Conservation (phyloP, 2,797 vertebrate genomes). For the Lutjanus campechanus region DNA sequence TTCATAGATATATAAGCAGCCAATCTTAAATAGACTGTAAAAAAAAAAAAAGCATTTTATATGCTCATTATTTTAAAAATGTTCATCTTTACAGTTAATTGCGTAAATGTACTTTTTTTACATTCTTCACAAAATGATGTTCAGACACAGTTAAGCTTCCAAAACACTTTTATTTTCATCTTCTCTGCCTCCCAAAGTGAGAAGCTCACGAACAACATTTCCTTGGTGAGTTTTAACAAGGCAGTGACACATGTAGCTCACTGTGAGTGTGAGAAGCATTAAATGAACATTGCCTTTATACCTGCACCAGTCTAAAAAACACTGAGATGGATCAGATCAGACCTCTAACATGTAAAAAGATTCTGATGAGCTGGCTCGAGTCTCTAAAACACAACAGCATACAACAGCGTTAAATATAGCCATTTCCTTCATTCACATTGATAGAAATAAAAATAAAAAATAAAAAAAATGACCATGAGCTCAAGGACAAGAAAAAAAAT, state of each 20-base stretch:
- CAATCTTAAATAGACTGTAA: too few species aligned
- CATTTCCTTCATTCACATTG: conserved; percentile 74
- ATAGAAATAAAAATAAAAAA: conserved; percentile 66
- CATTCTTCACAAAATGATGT: conserved; percentile 29
- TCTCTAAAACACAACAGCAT: conserved; percentile 77
- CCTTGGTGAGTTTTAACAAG: conserved; percentile 80
- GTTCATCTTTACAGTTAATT: too few species aligned
- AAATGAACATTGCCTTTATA: conserved; percentile 71
- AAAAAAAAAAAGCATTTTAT: too few species aligned
- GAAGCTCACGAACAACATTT: conserved; percentile 80
- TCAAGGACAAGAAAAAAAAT: conserved; percentile 61
- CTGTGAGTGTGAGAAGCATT: conserved; percentile 71
- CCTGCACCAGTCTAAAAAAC: conserved; percentile 77
- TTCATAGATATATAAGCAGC: too few species aligned
- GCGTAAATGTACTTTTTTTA: too few species aligned
- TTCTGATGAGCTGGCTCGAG: conserved; percentile 62
- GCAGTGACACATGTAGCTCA: conserved; percentile 77
- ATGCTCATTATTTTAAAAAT: too few species aligned
- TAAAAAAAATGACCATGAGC: conserved; percentile 65
- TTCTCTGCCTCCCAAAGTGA: conserved; percentile 71
- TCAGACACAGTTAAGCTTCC: conserved; percentile 65
- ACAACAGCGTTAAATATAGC: conserved; percentile 76
- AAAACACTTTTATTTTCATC: conserved; percentile 83
- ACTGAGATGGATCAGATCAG: conserved; percentile 70
- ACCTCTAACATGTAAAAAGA: conserved; percentile 73